Conservation (phyloP, 2,113 vertebrate species). For the Pollimyrus isidori region DNA sequence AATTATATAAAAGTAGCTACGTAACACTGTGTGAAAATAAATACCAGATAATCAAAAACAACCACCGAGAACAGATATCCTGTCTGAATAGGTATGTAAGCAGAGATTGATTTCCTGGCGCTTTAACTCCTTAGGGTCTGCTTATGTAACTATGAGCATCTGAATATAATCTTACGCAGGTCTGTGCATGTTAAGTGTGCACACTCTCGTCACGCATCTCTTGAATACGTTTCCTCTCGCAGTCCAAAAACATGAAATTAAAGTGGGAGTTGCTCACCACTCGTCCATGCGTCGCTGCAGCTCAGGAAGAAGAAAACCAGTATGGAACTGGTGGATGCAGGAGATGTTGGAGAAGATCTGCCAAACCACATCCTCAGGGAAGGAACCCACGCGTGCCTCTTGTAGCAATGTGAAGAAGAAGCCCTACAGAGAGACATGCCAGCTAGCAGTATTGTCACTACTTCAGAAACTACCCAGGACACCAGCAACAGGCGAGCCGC, state of each 20-base stretch:
- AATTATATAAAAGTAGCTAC: not conserved
- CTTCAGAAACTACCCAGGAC: not conserved
- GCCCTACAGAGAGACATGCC: constrained; percentile 49
- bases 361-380: constrained; percentile 73
- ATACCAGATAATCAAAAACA: not conserved
- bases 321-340: constrained; percentile 80
- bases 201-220: not conserved
- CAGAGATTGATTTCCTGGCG: not conserved
- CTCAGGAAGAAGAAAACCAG: constrained; percentile 76
- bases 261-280: constrained; percentile 58
- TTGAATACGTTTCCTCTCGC: not conserved
- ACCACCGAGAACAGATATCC: not conserved
- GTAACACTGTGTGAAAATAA: not conserved
- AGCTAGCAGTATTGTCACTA: not conserved
- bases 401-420: constrained; percentile 69
- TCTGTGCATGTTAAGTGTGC: not conserved
- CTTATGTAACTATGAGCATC: not conserved
- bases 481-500: not conserved
- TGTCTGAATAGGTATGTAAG: not conserved
- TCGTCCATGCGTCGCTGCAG: constrained; percentile 67
- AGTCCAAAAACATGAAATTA: not conserved
- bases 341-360: constrained; percentile 85
- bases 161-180: not conserved
- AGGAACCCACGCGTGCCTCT: constrained; percentile 65
- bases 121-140: not conserved